Percentiles rank a stretch among this genome's conserved stretches.
These are phyloP conservation scores for Stenoptilia bipunctidactyla DNA, from an alignment of 2,888 invertebrate species.

Conservation along the genomic window DNA sequence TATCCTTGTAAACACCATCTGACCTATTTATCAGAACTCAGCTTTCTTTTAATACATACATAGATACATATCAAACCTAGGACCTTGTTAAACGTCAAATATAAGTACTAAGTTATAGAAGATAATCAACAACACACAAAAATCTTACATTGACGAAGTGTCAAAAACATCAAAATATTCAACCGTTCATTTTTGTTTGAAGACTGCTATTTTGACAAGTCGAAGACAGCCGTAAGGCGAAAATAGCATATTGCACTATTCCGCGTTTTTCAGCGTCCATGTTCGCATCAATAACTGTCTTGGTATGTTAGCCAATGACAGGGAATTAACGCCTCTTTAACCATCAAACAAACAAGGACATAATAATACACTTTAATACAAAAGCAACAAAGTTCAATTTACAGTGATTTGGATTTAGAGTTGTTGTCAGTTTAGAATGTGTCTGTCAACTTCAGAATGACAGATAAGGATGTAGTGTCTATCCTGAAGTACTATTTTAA, in stretches of 20 bases:
- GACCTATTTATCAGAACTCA: too few relatives aligned
- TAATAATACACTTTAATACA: slow-evolving; percentile 14
- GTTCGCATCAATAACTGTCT: slow-evolving; percentile 63
- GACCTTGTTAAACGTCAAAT: too few relatives aligned
- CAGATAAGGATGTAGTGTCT: slow-evolving; percentile 48
- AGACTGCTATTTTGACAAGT: slow-evolving; percentile 35
- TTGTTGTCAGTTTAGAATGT: slow-evolving; percentile 32
- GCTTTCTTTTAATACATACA: too few relatives aligned
- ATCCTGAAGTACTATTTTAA: slow-evolving; percentile 49
- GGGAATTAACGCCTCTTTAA: slow-evolving; percentile 55
- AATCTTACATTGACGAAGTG: not conserved
- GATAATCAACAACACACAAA: too few relatives aligned
- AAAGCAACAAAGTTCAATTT: slow-evolving; percentile 21
- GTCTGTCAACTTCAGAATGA: slow-evolving; percentile 50
- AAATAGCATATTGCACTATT: slow-evolving; percentile 43
- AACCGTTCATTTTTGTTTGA: not conserved
- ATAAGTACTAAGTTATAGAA: too few relatives aligned
- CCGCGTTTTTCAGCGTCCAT: slow-evolving; percentile 68
- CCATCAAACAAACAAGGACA: slow-evolving; percentile 10
- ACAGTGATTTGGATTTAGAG: slow-evolving; percentile 13
- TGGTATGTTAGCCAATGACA: slow-evolving; percentile 66
- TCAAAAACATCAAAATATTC: not conserved
- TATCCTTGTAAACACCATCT: too few relatives aligned
- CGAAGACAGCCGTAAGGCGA: slow-evolving; percentile 47
- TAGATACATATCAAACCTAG: too few relatives aligned